A percentile compares a stretch with the other conserved stretches of the same genome.
Evolutionary conservation across 2,797 vertebrate species (phyloP).

Genomic region (Microctenopoma steveboyesi): DNA sequence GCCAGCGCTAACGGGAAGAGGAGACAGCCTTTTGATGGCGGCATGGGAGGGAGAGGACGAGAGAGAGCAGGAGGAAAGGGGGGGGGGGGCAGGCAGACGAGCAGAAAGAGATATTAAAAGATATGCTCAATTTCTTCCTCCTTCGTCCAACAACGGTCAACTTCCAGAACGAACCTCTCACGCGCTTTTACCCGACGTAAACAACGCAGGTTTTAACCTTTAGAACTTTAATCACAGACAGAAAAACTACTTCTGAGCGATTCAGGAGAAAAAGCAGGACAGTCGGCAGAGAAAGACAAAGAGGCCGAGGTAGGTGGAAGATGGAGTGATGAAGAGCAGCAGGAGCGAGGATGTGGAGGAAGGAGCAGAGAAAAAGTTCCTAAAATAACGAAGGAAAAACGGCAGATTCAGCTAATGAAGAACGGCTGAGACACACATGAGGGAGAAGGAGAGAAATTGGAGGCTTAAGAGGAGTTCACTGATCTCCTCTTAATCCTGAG

Average conservation of each 20-base stretch:
- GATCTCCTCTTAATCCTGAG: constrained; percentile 49
- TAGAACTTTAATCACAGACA: background rate
- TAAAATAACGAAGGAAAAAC: constrained; percentile 4
- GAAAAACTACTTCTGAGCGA: background rate
- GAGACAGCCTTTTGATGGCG: constrained; percentile 43
- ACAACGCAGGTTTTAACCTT: too few species aligned
- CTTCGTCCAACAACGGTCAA: too few species aligned
- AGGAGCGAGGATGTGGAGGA: constrained; percentile 33
- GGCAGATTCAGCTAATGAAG: background rate
- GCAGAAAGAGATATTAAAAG: constrained; percentile 14
- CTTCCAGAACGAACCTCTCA: too few species aligned
- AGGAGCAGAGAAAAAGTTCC: constrained; percentile 6
- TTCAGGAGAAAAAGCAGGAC: constrained; percentile 9
- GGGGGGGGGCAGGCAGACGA: too few species aligned
- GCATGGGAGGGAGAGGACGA: constrained; percentile 17
- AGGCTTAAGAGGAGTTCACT: constrained; percentile 37
- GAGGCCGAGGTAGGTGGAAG: constrained; percentile 11
- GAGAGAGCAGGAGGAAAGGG: background rate
- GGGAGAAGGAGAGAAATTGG: constrained; percentile 8
- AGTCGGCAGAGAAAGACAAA: constrained; percentile 30
- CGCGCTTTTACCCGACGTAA: too few species aligned
- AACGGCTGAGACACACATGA: background rate
- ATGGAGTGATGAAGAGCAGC: constrained; percentile 36
- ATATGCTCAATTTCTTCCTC: background rate
- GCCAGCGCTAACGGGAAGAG: constrained; percentile 38